A percentile compares a stretch with the other conserved stretches of the same genome.
These are phyloP conservation scores for Xestoiulus laeticollis DNA, from an alignment of 2,888 invertebrate genomes.

Conservation along the genomic window DNA sequence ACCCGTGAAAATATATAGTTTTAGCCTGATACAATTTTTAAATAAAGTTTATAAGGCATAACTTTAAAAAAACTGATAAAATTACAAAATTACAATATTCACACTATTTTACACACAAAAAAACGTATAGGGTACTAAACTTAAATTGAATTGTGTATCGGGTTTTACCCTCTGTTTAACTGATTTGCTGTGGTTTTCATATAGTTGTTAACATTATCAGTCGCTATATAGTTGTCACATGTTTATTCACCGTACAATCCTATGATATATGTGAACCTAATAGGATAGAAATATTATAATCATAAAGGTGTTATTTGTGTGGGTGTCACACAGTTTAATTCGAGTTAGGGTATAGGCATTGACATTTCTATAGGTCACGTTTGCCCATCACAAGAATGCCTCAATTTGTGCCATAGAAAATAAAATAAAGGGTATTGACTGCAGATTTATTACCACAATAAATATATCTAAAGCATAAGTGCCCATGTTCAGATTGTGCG, in stretches of 20 bases:
- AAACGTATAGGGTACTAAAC: too few relatives aligned
- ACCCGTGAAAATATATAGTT: too few relatives aligned
- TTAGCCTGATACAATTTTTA: too few relatives aligned
- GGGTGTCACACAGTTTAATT: not conserved
- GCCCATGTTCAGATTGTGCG: slow-evolving; percentile 5
- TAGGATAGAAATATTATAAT: not conserved
- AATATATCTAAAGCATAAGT: slow-evolving; percentile 37
- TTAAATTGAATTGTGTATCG: too few relatives aligned
- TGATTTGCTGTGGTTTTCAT: not conserved
- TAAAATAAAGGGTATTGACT: slow-evolving; percentile 27
- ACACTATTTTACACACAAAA: too few relatives aligned
- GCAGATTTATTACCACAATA: slow-evolving; percentile 6
- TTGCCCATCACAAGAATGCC: not conserved
- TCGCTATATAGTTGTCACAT: not conserved
- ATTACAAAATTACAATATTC: too few relatives aligned
- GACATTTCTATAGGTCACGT: not conserved
- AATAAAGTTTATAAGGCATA: too few relatives aligned
- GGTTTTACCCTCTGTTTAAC: too few relatives aligned
- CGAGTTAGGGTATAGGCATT: slow-evolving; percentile 4
- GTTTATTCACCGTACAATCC: not conserved
- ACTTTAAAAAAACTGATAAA: too few relatives aligned
- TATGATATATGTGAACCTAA: not conserved
- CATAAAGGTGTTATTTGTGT: not conserved
- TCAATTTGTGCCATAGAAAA: not conserved
- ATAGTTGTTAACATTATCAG: not conserved